Conservation (phyloP, 2,888 invertebrate species). For the Aphelenchoides bicaudatus region DNA sequence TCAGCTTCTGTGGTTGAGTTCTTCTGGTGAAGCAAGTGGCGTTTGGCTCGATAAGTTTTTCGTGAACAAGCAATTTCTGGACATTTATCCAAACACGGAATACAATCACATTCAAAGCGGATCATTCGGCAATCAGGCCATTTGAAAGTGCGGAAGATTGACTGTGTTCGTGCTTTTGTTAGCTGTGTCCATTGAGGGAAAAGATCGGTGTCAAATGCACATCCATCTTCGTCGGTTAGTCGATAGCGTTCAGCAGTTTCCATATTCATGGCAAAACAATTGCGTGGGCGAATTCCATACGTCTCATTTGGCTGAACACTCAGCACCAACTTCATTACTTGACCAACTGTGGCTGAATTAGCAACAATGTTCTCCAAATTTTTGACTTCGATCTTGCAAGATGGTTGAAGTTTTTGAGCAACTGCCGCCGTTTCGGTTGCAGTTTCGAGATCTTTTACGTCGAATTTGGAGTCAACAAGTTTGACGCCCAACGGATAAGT, state of each 20-base stretch:
- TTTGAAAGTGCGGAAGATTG: slow-evolving; percentile 57
- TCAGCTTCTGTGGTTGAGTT: too few relatives aligned
- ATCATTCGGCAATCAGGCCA: slow-evolving; percentile 60
- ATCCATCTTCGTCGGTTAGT: slow-evolving; percentile 58
- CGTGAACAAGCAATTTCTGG: slow-evolving; percentile 31
- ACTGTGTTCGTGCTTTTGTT: slow-evolving; percentile 36
- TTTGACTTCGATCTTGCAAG: slow-evolving; percentile 45
- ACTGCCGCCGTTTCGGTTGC: slow-evolving; percentile 41
- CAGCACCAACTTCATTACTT: slow-evolving; percentile 39
- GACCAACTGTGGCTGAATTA: slow-evolving; percentile 41
- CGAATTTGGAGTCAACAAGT: slow-evolving; percentile 85
- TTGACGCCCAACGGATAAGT: slow-evolving; percentile 89
- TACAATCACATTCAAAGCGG: slow-evolving; percentile 60
- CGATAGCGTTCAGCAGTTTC: slow-evolving; percentile 57
- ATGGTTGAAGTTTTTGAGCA: slow-evolving; percentile 35
- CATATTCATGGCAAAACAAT: slow-evolving; percentile 59
- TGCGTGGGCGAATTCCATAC: slow-evolving; percentile 53
- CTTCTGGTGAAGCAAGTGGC: background rate
- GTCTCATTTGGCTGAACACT: slow-evolving; percentile 42
- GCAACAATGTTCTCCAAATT: slow-evolving; percentile 43
- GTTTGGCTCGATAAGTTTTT: background rate
- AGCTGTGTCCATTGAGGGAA: slow-evolving; percentile 58
- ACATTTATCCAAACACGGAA: slow-evolving; percentile 51
- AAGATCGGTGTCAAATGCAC: slow-evolving; percentile 58
- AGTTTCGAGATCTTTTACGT: slow-evolving; percentile 62